Evolutionary conservation across 2,888 invertebrate genomes (phyloP).

Genomic region (Chymomyza procnemis): DNA sequence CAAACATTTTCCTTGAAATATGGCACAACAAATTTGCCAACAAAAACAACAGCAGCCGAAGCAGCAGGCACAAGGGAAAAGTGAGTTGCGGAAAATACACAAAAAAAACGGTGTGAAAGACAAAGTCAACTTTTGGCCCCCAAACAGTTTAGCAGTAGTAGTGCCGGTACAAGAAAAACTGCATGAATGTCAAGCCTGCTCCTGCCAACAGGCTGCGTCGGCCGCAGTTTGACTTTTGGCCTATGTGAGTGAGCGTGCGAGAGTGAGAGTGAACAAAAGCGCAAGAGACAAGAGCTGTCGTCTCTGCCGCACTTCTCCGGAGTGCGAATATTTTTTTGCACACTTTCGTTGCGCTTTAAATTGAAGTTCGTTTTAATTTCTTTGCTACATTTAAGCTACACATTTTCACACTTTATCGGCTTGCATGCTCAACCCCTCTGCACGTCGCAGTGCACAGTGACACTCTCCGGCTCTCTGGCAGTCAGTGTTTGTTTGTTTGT

Average conservation of each 20-base stretch:
- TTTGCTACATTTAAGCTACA: slow-evolving; percentile 51
- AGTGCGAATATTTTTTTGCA: slow-evolving; percentile 6
- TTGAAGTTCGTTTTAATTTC: slow-evolving; percentile 64
- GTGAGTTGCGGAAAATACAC: no score
- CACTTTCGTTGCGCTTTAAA: slow-evolving; percentile 1
- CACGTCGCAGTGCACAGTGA: no score
- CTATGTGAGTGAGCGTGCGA: slow-evolving; percentile 19
- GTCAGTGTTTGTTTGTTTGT: slow-evolving; percentile 22
- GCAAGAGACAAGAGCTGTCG: slow-evolving; percentile 20
- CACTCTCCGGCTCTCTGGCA: neutral
- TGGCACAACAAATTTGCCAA: slow-evolving; percentile 5
- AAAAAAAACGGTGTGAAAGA: slow-evolving; percentile 36
- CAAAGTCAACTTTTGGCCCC: slow-evolving; percentile 20
- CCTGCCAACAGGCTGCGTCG: slow-evolving; percentile 24
- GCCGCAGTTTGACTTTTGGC: slow-evolving; percentile 50
- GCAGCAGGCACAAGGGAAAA: neutral
- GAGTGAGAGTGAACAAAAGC: neutral
- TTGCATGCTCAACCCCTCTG: neutral
- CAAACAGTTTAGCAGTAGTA: slow-evolving; percentile 45
- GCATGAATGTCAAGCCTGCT: slow-evolving; percentile 28
- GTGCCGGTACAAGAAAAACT: slow-evolving; percentile 9
- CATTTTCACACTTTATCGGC: slow-evolving; percentile 68
- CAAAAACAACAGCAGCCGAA: neutral
- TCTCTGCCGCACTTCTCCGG: slow-evolving; percentile 8
- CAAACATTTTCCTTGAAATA: neutral